phyloP scores from a whole-genome alignment of 2,888 invertebrate species.

The Ypsolopha sequella region DNA sequence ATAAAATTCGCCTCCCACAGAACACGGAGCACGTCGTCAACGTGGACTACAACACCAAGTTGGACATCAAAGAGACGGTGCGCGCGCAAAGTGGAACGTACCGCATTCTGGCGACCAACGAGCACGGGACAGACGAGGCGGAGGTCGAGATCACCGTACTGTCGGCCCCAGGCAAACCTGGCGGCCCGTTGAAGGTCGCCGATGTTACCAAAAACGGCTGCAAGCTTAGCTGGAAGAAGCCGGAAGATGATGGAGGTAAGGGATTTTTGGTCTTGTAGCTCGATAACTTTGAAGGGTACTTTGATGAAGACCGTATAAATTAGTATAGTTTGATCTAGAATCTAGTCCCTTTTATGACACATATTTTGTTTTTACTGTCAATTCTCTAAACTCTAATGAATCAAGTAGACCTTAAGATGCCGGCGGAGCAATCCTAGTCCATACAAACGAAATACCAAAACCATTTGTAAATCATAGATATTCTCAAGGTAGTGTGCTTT shows the following conservation, averaged over 20 bases:
- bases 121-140: conserved; percentile 92
- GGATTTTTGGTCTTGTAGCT: too few relatives aligned
- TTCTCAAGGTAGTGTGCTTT: too few relatives aligned
- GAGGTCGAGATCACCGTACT: conserved; percentile 94
- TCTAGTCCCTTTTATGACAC: too few relatives aligned
- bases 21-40: conserved; percentile 84
- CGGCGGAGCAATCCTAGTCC: too few relatives aligned
- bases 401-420: too few relatives aligned
- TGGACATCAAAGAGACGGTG: conserved; percentile 81
- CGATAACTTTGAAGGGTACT: too few relatives aligned
- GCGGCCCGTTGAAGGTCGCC: conserved; percentile 88
- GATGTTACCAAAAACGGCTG: conserved; percentile 92
- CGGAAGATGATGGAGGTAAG: conserved; percentile 92
- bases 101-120: conserved; percentile 90
- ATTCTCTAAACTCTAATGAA: too few relatives aligned
- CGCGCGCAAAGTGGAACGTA: conserved; percentile 92
- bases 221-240: conserved; percentile 93
- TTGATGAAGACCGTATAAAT: too few relatives aligned
- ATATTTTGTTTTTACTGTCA: too few relatives aligned
- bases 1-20: conserved; percentile 19
- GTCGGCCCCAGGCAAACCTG: conserved; percentile 86
- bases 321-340: too few relatives aligned
- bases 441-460: too few relatives aligned
- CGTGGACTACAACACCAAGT: conserved; percentile 91
- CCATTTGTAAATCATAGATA: too few relatives aligned